Evolutionary conservation across 2,888 invertebrate genomes (phyloP).

Genomic region (Epinotia brunnichana): DNA sequence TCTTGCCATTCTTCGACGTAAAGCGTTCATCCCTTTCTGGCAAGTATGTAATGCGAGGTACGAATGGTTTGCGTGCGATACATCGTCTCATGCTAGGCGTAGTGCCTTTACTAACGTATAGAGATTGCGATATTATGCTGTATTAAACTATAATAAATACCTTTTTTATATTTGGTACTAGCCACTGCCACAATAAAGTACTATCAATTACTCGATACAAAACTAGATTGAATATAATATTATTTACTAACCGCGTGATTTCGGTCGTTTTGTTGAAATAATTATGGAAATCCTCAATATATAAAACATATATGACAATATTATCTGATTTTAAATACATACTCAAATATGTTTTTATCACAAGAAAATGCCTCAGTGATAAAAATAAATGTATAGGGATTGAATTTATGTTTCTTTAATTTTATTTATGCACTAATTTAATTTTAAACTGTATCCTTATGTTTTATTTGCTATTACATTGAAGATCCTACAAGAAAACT

Average conservation of each 20-base stretch:
- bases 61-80: background rate
- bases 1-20: too few species aligned
- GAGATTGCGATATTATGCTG: background rate
- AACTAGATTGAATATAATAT: background rate
- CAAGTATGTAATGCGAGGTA: background rate
- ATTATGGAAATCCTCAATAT: background rate
- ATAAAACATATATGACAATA: background rate
- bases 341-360: constrained; percentile 13
- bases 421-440: constrained; percentile 1
- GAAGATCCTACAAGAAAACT: background rate
- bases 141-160: constrained; percentile 1
- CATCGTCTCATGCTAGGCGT: background rate
- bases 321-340: constrained; percentile 1
- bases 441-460: background rate
- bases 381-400: constrained; percentile 23
- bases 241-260: background rate
- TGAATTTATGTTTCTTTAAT: constrained; percentile 6
- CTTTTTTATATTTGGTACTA: background rate
- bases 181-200: background rate
- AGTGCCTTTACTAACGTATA: background rate
- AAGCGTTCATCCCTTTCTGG: too few species aligned
- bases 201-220: background rate
- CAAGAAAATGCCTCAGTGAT: background rate
- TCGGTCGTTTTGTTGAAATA: background rate
- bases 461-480: constrained; percentile 4